These are phyloP conservation scores for Ophion ventricosus DNA, from an alignment of 2,888 invertebrate species.

Conservation along the genomic window DNA sequence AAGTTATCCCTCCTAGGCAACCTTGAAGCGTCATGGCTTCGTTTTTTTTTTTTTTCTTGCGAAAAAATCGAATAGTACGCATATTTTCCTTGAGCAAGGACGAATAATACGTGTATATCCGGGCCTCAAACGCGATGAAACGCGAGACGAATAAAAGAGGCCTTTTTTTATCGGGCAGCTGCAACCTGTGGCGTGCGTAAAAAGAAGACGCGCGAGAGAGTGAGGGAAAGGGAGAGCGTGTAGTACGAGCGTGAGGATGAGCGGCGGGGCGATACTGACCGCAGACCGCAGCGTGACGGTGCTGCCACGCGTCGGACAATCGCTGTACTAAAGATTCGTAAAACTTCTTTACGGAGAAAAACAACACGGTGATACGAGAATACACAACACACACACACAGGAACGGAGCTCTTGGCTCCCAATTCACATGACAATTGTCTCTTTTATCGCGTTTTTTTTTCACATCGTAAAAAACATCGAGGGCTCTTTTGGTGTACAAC, in stretches of 20 bases:
- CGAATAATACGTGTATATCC: slow-evolving; percentile 13
- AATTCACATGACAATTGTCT: slow-evolving; percentile 32
- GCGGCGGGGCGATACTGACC: slow-evolving; percentile 32
- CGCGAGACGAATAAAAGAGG: slow-evolving; percentile 71
- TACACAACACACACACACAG: slow-evolving; percentile 1
- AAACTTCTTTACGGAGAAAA: slow-evolving; percentile 2
- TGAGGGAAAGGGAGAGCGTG: slow-evolving; percentile 47
- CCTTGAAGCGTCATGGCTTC: background rate
- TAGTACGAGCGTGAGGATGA: slow-evolving; percentile 35
- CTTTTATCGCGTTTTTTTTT: slow-evolving; percentile 23
- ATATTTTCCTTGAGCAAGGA: slow-evolving; percentile 3
- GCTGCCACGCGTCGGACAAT: background rate
- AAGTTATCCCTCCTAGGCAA: slow-evolving; percentile 18
- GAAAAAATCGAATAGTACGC: background rate
- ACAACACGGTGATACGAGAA: slow-evolving; percentile 17
- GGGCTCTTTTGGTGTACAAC: background rate
- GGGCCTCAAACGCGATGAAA: slow-evolving; percentile 53
- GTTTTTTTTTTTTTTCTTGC: background rate
- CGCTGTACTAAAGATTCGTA: slow-evolving; percentile 12
- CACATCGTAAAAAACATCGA: background rate
- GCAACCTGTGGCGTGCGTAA: slow-evolving; percentile 73
- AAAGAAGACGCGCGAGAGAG: slow-evolving; percentile 25
- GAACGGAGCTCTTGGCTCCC: background rate
- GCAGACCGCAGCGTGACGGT: background rate
- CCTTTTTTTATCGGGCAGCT: slow-evolving; percentile 76